Evolutionary conservation across 2,113 vertebrate species (phyloP).

Genomic region (Acrocephalus arundinaceus): DNA sequence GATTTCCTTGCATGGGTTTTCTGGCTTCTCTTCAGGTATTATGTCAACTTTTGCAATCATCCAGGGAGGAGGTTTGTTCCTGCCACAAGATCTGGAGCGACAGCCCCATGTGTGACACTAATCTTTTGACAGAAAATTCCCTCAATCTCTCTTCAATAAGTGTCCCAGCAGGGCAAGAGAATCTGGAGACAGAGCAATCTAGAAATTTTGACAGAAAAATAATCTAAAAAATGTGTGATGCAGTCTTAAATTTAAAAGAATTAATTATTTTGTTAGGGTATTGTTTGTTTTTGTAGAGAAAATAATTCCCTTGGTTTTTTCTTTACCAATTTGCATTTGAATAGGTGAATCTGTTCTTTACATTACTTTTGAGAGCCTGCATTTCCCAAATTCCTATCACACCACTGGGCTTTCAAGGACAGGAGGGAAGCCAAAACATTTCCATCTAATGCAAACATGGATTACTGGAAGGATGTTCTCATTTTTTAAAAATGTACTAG

Average conservation of each 20-base stretch:
- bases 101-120: neutral
- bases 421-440: constrained; percentile 60
- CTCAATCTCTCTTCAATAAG: neutral
- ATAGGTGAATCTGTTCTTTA: constrained; percentile 57
- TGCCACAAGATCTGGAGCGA: neutral
- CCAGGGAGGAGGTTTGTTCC: neutral
- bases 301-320: constrained; percentile 20
- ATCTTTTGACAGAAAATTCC: neutral
- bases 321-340: constrained; percentile 51
- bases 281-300: neutral
- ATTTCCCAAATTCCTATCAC: constrained; percentile 65
- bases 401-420: constrained; percentile 56
- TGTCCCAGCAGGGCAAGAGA: neutral
- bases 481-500: constrained; percentile 59
- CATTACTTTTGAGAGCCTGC: constrained; percentile 55
- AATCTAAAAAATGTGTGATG: neutral
- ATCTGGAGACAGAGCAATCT: neutral
- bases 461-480: constrained; percentile 65
- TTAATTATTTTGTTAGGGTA: neutral
- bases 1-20: neutral
- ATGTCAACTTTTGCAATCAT: neutral
- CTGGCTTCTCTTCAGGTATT: neutral
- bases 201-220: neutral
- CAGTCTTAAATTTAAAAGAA: neutral
- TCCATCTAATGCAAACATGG: constrained; percentile 59